Evolutionary conservation across 2,888 invertebrate genomes (phyloP), one percentile per base, ranked within the genome.

Genomic region (Xestia rhomboidea): DNA sequence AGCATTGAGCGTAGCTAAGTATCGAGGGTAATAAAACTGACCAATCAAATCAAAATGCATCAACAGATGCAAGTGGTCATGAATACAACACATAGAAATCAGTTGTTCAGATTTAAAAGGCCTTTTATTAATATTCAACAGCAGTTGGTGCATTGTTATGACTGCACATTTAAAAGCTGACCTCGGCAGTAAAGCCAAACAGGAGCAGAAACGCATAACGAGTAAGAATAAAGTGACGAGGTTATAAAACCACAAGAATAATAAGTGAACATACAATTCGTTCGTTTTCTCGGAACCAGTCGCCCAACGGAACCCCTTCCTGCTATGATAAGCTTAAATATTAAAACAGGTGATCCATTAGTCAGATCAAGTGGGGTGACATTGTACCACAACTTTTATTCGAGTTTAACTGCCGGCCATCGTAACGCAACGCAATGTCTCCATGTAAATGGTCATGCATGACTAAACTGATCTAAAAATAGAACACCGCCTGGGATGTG

Each of bases 381-480:
- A 85, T 77, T 85, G 81, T 82, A 74, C 63, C 71, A 73, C 73
- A 77, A 77, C 79, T 79, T 85, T 77, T 83, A 86, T 81, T 80
- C 68, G 67, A 82, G 75, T 76, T 78, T 69, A 78, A 77, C 70
- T 72, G 73, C 34, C 68, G 78, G 44, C 79, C 82, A 77, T 77
- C 83, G 77, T 79, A 84, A 82, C 83, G 81, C 84, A 85, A 79
- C 84, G 82, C 87, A 76, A 77, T 86, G 87, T 87, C 88, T 86
- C 88, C 80, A 89, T 90, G 79, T 92, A 91, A 93, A 93, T 91
- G 92, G 91, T 88, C 90, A 90, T 85, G 90, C 89, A 93, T 94
- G 93, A 93, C 93, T 94, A 93, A 94, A 92, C 91, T 82, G 80
- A 84, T 92, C 95, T 95, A 95, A 91, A 95, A 93, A 95, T 95